Evolutionary conservation across 2,113 vertebrate species (phyloP).

Genomic region (Hipposideros armiger): DNA sequence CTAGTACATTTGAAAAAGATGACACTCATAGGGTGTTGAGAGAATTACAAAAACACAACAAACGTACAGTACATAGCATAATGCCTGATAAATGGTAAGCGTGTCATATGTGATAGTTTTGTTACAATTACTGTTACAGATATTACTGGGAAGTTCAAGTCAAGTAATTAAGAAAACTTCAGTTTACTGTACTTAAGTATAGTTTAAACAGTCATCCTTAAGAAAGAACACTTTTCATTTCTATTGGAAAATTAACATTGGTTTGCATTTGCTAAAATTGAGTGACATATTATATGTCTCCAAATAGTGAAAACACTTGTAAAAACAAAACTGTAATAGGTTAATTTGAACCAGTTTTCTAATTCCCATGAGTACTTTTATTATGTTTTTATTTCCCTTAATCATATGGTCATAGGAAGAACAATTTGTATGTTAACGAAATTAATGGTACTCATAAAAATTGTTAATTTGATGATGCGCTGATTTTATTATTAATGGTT

Average conservation of each 20-base stretch:
- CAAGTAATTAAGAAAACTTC: constrained; percentile 23
- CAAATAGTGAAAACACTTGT: constrained; percentile 71
- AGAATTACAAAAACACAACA: background rate
- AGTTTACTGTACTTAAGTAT: background rate
- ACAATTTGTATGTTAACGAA: constrained; percentile 58
- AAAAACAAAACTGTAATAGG: constrained; percentile 64
- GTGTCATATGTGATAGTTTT: background rate
- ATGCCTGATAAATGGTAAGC: background rate
- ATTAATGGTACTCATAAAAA: constrained; percentile 69
- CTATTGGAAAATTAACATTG: constrained; percentile 61
- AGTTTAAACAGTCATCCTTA: constrained; percentile 36
- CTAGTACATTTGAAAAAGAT: background rate
- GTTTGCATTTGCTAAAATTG: constrained; percentile 53
- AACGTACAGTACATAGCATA: background rate
- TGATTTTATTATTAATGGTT: constrained; percentile 74
- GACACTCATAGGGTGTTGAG: background rate
- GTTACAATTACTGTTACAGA: background rate
- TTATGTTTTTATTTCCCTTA: constrained; percentile 70
- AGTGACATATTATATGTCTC: constrained; percentile 54
- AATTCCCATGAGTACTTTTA: constrained; percentile 50
- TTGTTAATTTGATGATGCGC: constrained; percentile 67
- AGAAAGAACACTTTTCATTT: constrained; percentile 1
- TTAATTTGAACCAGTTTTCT: constrained; percentile 66
- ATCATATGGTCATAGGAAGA: constrained; percentile 49
- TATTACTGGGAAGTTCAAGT: constrained; percentile 1